Base-by-base conservation (phyloP, 2,888 invertebrate genomes). In the Lymantria dispar region DNA sequence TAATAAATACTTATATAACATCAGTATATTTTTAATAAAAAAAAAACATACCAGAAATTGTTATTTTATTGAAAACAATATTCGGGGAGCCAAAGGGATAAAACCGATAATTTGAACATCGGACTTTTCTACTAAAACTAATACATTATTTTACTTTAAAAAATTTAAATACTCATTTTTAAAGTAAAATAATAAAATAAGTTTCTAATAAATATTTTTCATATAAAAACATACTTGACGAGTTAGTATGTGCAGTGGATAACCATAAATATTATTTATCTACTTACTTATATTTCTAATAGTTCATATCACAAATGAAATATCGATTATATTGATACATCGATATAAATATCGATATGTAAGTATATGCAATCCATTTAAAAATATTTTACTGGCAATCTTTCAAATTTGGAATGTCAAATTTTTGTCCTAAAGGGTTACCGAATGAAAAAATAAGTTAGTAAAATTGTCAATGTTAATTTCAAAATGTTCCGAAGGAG, bases 221-320 rank as follows among this genome's bases (percentile, higher is more conserved):
- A 51, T 47, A 45, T 57, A 58, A 74, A 22, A 76, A 74, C 73
- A 72, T 70, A 77, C 70, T 60, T 70, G 77, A 70, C 65, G 65
- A 75, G 73, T 74, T 74, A 74, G 74, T 74, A 77, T 67, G 64
- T 70, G 76, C 66, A 68, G 62, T 65, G 58, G 47, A 71, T 69
- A 67, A 71, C 51, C 58, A 73, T 76, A 78, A 58, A 65, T 74
- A 77, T 10, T 72, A 73, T 47, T 31, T 44, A 15, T 68, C 67
- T 68, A 77, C 78, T 83, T 84, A 85, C 33, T 52, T 76, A 79
- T 87, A 89, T 64, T 52, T 77, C 80, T 22, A 22, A 22, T 22
- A 22, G 22, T 22, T 22, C 89, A 90, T 90, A 90, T 90, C 90
- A 90, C 90, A 90, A 84, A 84, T 83, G 81, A 85, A 83, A 81